Evolutionary conservation across 1,140 invertebrate species (phyloP).

Genomic region (Megalonaias nervosa): DNA sequence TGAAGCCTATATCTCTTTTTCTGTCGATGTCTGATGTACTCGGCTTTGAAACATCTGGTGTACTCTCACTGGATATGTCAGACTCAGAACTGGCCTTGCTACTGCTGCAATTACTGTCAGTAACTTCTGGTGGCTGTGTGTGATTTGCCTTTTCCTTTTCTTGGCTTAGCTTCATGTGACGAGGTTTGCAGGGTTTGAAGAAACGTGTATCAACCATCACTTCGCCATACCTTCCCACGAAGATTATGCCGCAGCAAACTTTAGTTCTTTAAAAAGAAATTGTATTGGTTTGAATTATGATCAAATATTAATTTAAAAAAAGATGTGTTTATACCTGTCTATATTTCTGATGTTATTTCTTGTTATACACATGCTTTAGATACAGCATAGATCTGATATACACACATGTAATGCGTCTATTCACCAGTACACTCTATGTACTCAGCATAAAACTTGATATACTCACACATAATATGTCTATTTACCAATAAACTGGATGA

Average conservation of each 20-base stretch:
- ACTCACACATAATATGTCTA: no score
- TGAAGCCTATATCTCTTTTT: no score
- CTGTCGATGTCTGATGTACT: conserved; percentile 4
- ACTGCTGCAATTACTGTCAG: conserved; percentile 41
- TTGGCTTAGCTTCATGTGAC: conserved; percentile 37
- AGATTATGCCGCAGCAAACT: conserved; percentile 85
- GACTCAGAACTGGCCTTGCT: conserved; percentile 36
- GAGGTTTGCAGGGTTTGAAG: conserved; percentile 75
- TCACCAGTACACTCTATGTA: no score
- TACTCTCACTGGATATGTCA: conserved; percentile 33
- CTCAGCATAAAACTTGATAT: no score
- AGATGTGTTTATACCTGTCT: no score
- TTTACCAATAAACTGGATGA: no score
- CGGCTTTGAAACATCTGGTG: conserved; percentile 27
- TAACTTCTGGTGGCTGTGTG: conserved; percentile 46
- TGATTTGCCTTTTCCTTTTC: not conserved
- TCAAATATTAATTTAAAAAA: no score
- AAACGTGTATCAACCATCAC: conserved; percentile 78
- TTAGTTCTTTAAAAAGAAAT: conserved; percentile 75
- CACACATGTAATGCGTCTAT: no score
- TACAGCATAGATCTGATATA: no score
- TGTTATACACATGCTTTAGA: no score
- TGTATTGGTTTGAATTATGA: no score
- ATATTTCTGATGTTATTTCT: no score
- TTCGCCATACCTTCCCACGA: conserved; percentile 79